phyloP scores from a whole-genome alignment of 37 sponge, comb jelly and placozoan genomes.

The Chondrilla cf. caribensis region DNA sequence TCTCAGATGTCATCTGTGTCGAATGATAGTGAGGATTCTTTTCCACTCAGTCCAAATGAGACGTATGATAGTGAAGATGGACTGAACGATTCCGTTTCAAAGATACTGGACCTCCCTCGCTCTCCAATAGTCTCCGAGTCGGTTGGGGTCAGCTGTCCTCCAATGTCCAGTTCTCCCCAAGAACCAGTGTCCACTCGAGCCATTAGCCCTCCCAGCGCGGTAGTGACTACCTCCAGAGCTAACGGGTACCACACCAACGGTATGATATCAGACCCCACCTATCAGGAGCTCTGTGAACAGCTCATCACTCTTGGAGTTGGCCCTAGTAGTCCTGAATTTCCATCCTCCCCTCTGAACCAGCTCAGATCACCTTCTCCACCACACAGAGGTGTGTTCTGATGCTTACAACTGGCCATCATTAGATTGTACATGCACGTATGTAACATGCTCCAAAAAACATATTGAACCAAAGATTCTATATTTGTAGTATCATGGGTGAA shows the following conservation, averaged over 20 bases:
- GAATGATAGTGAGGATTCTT: not conserved
- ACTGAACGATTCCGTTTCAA: not conserved
- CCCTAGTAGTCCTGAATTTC: not conserved
- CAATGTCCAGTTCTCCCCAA: not conserved
- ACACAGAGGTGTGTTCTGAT: not conserved
- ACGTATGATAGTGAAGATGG: constrained; percentile 3
- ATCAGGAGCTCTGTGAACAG: constrained; percentile 10
- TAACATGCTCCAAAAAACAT: no score
- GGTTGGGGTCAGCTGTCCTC: not conserved
- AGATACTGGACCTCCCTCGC: constrained; percentile 17
- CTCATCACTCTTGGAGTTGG: constrained; percentile 1
- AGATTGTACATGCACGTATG: no score
- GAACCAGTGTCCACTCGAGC: constrained; percentile 9
- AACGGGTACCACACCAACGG: not conserved
- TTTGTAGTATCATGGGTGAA: no score
- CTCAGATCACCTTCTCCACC: not conserved
- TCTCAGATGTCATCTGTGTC: no score
- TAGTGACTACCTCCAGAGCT: not conserved
- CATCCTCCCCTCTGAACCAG: not conserved
- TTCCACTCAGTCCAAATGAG: not conserved
- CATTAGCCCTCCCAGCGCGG: constrained; percentile 10
- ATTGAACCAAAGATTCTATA: no score
- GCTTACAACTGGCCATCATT: no score
- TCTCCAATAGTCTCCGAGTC: constrained; percentile 10
- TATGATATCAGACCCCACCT: constrained; percentile 1